Percentiles rank a stretch among this genome's conserved stretches.
Evolutionary conservation across 2,888 invertebrate species (phyloP).

Genomic region (Euplexia lucipara): DNA sequence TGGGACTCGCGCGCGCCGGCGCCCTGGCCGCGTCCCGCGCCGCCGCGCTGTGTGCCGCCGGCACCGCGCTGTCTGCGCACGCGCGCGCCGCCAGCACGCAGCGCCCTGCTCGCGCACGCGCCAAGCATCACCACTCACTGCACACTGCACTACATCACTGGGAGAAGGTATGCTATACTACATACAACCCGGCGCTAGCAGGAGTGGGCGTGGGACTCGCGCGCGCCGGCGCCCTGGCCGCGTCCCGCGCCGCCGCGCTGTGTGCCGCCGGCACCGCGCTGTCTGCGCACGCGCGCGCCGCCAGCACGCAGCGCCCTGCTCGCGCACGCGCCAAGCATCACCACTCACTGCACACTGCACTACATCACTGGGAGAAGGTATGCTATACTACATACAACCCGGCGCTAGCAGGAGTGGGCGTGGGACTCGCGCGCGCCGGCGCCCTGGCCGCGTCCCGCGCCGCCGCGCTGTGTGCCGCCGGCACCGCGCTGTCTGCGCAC

Average conservation of each 20-base stretch:
- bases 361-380: conserved; percentile 48
- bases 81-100: conserved; percentile 36
- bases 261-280: conserved; percentile 78
- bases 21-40: conserved; percentile 80
- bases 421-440: conserved; percentile 42
- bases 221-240: conserved; percentile 46
- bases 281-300: conserved; percentile 20
- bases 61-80: conserved; percentile 15
- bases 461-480: conserved; percentile 89
- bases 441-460: conserved; percentile 80
- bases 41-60: conserved; percentile 89
- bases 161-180: too few species aligned
- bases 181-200: too few species aligned
- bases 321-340: not conserved
- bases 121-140: conserved; percentile 18
- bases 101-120: not conserved
- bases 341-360: conserved; percentile 24
- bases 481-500: conserved; percentile 15
- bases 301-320: conserved; percentile 24
- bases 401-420: too few species aligned
- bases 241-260: conserved; percentile 90
- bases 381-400: too few species aligned
- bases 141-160: conserved; percentile 35
- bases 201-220: conserved; percentile 29
- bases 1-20: conserved; percentile 42